These are phyloP conservation scores for Trichogramma pretiosum DNA, from an alignment of 1,140 invertebrate genomes.

Conservation along the genomic window DNA sequence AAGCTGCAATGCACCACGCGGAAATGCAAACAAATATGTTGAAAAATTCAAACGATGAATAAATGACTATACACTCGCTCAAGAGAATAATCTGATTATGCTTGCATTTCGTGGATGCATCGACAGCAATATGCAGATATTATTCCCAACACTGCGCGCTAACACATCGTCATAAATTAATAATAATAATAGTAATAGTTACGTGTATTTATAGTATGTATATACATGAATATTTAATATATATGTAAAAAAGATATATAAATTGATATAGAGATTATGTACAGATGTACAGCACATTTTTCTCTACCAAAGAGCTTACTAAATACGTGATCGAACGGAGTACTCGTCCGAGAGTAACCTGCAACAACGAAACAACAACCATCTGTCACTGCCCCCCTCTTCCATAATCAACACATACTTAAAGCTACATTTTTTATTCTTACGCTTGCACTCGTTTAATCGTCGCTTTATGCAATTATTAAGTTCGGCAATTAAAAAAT, in stretches of 20 bases:
- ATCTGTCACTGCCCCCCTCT: conserved; percentile 37
- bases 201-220: conserved; percentile 25
- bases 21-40: no score
- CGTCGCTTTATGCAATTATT: neutral
- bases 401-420: conserved; percentile 26
- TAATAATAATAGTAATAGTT: conserved; percentile 7
- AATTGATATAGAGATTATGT: conserved; percentile 16
- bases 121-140: conserved; percentile 13
- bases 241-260: conserved; percentile 16
- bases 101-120: no score
- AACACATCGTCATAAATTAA: neutral
- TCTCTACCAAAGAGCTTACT: conserved; percentile 41
- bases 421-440: conserved; percentile 29
- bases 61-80: no score
- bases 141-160: conserved; percentile 10
- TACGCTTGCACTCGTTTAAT: neutral
- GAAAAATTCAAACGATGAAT: no score
- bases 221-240: conserved; percentile 24
- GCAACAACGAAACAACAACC: conserved; percentile 45
- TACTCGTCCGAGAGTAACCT: conserved; percentile 47
- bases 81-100: no score
- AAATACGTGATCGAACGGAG: conserved; percentile 47
- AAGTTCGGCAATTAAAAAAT: no score
- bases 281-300: conserved; percentile 38
- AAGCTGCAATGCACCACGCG: no score